Evolutionary conservation across 1,140 invertebrate species (phyloP).

Genomic region (Plutomurus gul): DNA sequence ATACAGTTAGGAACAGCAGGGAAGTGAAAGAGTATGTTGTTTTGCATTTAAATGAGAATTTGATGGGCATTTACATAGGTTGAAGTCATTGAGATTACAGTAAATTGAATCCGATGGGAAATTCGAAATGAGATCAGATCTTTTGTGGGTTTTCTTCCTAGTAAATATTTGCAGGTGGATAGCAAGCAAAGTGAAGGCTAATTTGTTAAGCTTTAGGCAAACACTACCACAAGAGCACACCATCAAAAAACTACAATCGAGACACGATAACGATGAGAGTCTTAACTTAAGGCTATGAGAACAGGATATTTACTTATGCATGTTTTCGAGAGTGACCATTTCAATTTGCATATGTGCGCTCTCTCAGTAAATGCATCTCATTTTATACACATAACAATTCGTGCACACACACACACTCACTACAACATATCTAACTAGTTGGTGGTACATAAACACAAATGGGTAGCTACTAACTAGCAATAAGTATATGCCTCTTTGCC

Average conservation of each 20-base stretch:
- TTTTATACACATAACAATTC: no score
- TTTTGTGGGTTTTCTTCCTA: background rate
- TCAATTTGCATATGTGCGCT: background rate
- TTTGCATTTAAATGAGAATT: slow-evolving; percentile 21
- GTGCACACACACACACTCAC: no score
- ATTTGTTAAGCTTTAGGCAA: background rate
- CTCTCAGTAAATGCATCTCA: background rate
- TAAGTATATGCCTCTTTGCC: no score
- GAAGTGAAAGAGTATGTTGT: background rate
- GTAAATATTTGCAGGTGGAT: background rate
- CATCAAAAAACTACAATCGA: background rate
- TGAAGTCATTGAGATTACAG: background rate
- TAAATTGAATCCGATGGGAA: slow-evolving; percentile 22
- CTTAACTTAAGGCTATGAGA: background rate
- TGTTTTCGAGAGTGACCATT: slow-evolving; percentile 14
- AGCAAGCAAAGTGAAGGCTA: background rate
- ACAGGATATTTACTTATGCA: slow-evolving; percentile 26
- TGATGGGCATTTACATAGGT: slow-evolving; percentile 13
- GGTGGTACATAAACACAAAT: no score
- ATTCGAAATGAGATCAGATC: slow-evolving; percentile 10
- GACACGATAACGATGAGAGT: slow-evolving; percentile 22
- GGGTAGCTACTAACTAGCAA: no score
- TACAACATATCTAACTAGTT: no score
- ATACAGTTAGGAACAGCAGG: background rate
- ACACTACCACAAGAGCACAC: background rate